phyloP scores from a whole-genome alignment of 2,888 invertebrate species.

The Alitta virens region DNA sequence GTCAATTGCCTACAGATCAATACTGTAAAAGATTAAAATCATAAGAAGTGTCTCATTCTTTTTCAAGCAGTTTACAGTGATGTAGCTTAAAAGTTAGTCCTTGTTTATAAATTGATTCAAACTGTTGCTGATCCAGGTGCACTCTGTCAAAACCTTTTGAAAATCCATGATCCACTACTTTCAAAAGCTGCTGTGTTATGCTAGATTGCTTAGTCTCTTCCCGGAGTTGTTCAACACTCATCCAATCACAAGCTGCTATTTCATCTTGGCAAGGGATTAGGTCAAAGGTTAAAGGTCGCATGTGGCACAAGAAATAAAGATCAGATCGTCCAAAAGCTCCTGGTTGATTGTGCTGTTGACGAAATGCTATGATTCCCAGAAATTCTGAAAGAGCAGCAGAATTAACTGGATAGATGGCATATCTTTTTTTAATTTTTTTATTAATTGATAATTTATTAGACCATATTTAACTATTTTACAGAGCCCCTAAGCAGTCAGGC shows the following conservation, averaged over 20 bases:
- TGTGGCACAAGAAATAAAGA: constrained; percentile 49
- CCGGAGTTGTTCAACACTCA: constrained; percentile 37
- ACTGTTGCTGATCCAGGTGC: constrained; percentile 36
- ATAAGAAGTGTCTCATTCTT: too few relatives aligned
- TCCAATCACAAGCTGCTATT: constrained; percentile 47
- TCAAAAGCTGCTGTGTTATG: constrained; percentile 30
- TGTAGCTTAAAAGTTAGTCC: constrained; percentile 31
- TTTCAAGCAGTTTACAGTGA: neutral
- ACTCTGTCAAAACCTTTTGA: constrained; percentile 41
- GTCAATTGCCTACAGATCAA: too few relatives aligned
- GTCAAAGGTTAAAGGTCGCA: constrained; percentile 43
- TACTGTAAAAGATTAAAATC: too few relatives aligned
- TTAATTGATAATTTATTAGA: neutral
- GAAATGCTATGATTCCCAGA: constrained; percentile 44
- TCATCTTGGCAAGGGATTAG: constrained; percentile 43
- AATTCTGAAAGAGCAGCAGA: constrained; percentile 40
- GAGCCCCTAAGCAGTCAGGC: neutral
- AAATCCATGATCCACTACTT: constrained; percentile 31
- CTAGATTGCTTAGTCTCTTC: constrained; percentile 32
- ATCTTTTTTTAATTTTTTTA: too few relatives aligned
- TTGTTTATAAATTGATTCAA: constrained; percentile 41
- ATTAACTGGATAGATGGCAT: too few relatives aligned
- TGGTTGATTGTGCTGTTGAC: constrained; percentile 51
- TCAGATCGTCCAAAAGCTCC: constrained; percentile 53
- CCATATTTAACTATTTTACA: neutral